Base-by-base conservation (phyloP, 2,113 vertebrate species). In the Leucopsar rothschildi region DNA sequence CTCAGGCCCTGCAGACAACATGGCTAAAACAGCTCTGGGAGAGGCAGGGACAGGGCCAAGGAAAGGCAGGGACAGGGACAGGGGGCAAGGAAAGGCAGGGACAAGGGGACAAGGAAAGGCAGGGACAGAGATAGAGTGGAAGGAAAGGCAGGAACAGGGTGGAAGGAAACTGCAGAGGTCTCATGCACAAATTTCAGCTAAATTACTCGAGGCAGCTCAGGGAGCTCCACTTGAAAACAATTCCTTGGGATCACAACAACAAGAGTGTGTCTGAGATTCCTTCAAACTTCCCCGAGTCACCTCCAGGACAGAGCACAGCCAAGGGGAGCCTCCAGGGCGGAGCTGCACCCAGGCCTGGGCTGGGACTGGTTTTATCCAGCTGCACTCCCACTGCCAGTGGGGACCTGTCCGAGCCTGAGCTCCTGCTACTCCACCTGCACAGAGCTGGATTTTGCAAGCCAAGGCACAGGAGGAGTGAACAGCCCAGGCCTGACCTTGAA, bases 401-500 rank as follows among this genome's bases (percentile, higher is more conserved):
- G 60, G 82, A 95, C 88, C 95, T 90, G 88, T 39, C 42, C 6
- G 0, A 28, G 66, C 63, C 86, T 27, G 35, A 86, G 93, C 55
- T 64, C 16, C 2, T 11, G 63, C 18, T 22, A 63, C 90, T 49
- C 68, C 92, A 94, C 88, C 96, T 88, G 95, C 72, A 66, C 75
- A 25, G 85, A 49, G 88, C 86, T 35, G 44, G 84, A 1, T 44
- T 4, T 1, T 35, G 79, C 52, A 56, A 81, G 88, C 68, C 83
- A 47, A 59, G 80, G 70, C 85, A 55, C 5, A 33, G 55, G 83
- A 79, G 45, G 61, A 0, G 2, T 0, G n/a, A 94, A 28, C 42
- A 45, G 71, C 53, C 82, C 55, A 3, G 12, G 72, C 11, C 68
- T 93, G 95, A 95, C 94, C 88, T 92, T 88, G 86, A 90, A 61